Percentiles rank a stretch among this genome's conserved stretches.
phyloP scores from a whole-genome alignment of 2,888 invertebrate genomes.

The Acrocyrtus sp. region DNA sequence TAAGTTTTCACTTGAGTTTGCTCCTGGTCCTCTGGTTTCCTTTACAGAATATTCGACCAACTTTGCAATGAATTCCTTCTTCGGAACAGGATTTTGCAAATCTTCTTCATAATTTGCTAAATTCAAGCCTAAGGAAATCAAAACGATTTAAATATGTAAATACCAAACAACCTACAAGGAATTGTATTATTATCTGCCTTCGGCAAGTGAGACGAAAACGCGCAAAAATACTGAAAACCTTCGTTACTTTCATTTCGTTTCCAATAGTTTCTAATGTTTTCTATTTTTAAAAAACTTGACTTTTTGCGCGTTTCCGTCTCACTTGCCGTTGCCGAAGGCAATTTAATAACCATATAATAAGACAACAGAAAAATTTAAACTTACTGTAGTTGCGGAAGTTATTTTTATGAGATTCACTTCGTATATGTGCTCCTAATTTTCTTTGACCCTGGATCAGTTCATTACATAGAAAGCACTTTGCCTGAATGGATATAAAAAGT shows the following conservation, averaged over 20 bases:
- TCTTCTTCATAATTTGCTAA: slow-evolving; percentile 34
- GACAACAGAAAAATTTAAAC: no score
- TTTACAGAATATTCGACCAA: slow-evolving; percentile 32
- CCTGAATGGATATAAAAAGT: no score
- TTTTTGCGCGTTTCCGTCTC: no score
- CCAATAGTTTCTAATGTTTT: neutral
- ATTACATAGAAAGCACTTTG: slow-evolving; percentile 44
- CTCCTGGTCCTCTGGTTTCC: neutral
- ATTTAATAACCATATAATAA: no score
- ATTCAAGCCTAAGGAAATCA: slow-evolving; percentile 28
- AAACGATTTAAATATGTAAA: neutral
- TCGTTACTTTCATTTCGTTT: no score
- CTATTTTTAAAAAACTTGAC: slow-evolving; percentile 12
- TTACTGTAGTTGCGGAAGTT: slow-evolving; percentile 45
- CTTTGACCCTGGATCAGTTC: slow-evolving; percentile 30
- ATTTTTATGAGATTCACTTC: slow-evolving; percentile 43
- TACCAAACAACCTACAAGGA: no score
- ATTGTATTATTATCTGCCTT: no score
- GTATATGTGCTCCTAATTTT: slow-evolving; percentile 44
- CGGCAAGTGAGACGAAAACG: no score
- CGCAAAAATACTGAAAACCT: no score
- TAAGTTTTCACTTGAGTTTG: neutral
- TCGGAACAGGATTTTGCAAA: neutral
- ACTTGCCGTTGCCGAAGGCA: no score
- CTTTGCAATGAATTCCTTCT: slow-evolving; percentile 27